Base-by-base conservation (phyloP, 2,797 vertebrate species). In the Oryzias dopingdopingensis region DNA sequence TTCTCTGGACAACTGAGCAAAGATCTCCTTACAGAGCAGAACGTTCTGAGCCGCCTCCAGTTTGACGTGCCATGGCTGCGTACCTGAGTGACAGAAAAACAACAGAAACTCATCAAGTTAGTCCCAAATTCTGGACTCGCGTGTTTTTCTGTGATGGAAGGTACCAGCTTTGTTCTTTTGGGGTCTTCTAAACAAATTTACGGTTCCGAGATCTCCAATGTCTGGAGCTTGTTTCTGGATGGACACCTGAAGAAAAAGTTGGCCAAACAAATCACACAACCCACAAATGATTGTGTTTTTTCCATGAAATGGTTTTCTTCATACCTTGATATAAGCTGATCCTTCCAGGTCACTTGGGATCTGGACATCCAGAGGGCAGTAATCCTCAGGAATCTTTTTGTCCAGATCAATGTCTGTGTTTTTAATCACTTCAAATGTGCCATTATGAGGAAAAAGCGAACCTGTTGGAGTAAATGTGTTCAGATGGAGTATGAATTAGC, bases 401-500 rank as follows among this genome's bases (percentile, higher is more conserved):
- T 99, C 96, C 72, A 97, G 80, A 82, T 99, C 96, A 43, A 99
- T 93, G 80, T 99, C 97, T 8, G 97, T 99, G 89, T 99, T 99
- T 89, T 99, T 99, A 82, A 99, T 95, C 52, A 99, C 97, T 82
- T 99, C 97, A 85, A 99, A 99, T 0, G 96, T 98, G 47, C 96
- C 97, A 0, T 96, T 95, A 81, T 99, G 97, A 70, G 95, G 95
- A 79, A 98, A 99, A 54, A 99, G 91, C 29, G 97, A 99, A 3
- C 97, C 97, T 99, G 75, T 4, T 48, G 0, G 44, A 4, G 18
- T 2, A 40, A 43, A 40, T 0, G 37, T 8, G 3, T 40, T n/a
- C 54, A 24, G 7, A 8, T 14, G 0, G 0, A 17, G 17, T 45
- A 47, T 56, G 0, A 47, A 15, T 42, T 52, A 20, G 14, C 10